These are phyloP conservation scores for Hoplodrina blanda DNA, from an alignment of 2,888 invertebrate species.

Conservation along the genomic window DNA sequence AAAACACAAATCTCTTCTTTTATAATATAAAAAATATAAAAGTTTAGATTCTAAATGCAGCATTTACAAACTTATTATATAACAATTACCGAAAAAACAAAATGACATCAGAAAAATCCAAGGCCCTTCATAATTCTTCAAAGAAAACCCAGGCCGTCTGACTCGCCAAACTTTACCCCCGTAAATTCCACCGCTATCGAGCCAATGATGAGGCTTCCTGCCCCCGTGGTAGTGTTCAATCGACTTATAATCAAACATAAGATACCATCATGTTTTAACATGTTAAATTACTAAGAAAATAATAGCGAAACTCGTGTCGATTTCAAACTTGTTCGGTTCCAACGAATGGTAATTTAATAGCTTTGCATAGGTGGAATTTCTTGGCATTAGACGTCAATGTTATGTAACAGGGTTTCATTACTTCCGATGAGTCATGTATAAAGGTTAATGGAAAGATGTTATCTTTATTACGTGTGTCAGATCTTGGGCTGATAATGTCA, in stretches of 20 bases:
- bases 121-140: not conserved
- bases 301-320: slow-evolving; percentile 48
- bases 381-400: slow-evolving; percentile 37
- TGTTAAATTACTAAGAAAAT: slow-evolving; percentile 62
- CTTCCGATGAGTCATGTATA: slow-evolving; percentile 37
- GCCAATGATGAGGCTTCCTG: slow-evolving; percentile 78
- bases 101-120: no score
- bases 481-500: slow-evolving; percentile 3
- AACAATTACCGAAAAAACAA: no score
- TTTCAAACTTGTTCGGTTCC: slow-evolving; percentile 47
- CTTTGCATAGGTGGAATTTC: slow-evolving; percentile 18
- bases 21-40: no score
- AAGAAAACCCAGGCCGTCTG: not conserved
- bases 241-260: slow-evolving; percentile 83
- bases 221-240: slow-evolving; percentile 75
- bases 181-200: slow-evolving; percentile 69
- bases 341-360: slow-evolving; percentile 45
- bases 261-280: slow-evolving; percentile 76
- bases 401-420: slow-evolving; percentile 18
- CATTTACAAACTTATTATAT: no score
- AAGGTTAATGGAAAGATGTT: slow-evolving; percentile 23
- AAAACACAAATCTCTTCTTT: no score
- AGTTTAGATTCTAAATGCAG: no score
- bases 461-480: slow-evolving; percentile 28
- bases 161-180: slow-evolving; percentile 11